A percentile compares a stretch with the other conserved stretches of the same genome.
phyloP scores from a whole-genome alignment of 2,797 vertebrate genomes.

The Acestrorhynchus altus region DNA sequence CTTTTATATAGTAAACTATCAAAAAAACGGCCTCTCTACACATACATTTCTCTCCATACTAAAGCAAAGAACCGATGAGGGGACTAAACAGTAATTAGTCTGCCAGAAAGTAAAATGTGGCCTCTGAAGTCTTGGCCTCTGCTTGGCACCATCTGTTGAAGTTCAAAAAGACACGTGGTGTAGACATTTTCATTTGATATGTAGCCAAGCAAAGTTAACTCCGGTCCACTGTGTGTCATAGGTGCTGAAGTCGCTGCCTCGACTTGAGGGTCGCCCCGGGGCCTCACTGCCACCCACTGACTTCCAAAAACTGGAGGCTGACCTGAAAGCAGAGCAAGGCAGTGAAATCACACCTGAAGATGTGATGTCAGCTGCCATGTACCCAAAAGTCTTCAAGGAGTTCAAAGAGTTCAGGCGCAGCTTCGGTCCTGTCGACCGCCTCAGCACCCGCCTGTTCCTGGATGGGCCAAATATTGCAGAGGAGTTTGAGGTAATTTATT shows the following conservation, averaged over 20 bases:
- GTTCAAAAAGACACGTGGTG: constrained; percentile 4
- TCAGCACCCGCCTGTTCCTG: constrained; percentile 91
- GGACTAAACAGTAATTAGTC: constrained; percentile 27
- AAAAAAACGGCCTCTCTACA: too few relatives aligned
- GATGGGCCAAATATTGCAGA: constrained; percentile 92
- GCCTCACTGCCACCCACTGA: constrained; percentile 86
- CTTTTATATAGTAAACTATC: too few relatives aligned
- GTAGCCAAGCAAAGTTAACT: neutral
- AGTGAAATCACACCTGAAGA: constrained; percentile 88
- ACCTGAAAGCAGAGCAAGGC: constrained; percentile 74
- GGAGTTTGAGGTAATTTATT: constrained; percentile 86
- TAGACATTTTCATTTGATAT: neutral
- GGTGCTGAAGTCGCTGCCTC: constrained; percentile 88
- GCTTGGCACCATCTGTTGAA: constrained; percentile 22
- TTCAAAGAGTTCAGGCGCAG: constrained; percentile 86
- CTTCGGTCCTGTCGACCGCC: constrained; percentile 91
- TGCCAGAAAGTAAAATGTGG: constrained; percentile 34
- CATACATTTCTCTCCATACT: neutral
- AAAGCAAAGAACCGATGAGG: neutral
- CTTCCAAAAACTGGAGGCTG: constrained; percentile 81
- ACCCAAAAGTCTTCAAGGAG: constrained; percentile 91
- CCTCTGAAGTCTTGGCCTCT: constrained; percentile 7
- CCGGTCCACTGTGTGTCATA: constrained; percentile 56
- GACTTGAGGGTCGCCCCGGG: constrained; percentile 90
- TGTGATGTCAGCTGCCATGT: constrained; percentile 92